phyloP scores from a whole-genome alignment of 1,140 invertebrate genomes.

The Heterodera schachtii region DNA sequence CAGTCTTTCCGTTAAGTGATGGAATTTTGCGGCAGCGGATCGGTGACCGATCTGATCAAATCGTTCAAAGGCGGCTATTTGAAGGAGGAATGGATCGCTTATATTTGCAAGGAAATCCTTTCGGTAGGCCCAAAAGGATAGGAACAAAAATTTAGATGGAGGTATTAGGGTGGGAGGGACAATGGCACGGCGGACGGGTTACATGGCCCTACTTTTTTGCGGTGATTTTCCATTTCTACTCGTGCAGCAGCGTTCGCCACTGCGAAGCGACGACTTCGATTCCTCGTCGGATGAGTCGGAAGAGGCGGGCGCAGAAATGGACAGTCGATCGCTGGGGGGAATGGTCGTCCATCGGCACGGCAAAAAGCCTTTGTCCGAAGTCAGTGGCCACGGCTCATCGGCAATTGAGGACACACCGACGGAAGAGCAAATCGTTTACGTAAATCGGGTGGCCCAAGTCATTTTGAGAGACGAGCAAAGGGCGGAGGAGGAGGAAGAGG shows the following conservation, averaged over 20 bases:
- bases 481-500: conserved; percentile 48
- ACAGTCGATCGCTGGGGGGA: conserved; percentile 74
- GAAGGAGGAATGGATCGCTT: conserved; percentile 99
- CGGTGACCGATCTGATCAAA: conserved; percentile 98
- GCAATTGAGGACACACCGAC: conserved; percentile 2
- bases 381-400: conserved; percentile 26
- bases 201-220: no score
- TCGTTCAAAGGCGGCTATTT: conserved; percentile 95
- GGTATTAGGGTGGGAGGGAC: no score
- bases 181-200: neutral
- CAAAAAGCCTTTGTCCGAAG: neutral
- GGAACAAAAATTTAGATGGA: no score
- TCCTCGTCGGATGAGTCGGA: conserved; percentile 70
- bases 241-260: conserved; percentile 76
- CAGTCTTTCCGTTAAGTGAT: conserved; percentile 79
- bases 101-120: conserved; percentile 95
- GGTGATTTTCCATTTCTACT: conserved; percentile 10
- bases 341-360: conserved; percentile 70
- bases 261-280: conserved; percentile 82
- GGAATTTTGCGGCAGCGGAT: conserved; percentile 99
- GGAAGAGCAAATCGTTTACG: conserved; percentile 17
- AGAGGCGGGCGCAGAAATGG: neutral
- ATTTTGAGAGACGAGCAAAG: conserved; percentile 24
- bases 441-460: neutral
- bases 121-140: no score